These are phyloP conservation scores for Echeneis naucrates DNA, from an alignment of 2,797 vertebrate species.

Conservation along the genomic window DNA sequence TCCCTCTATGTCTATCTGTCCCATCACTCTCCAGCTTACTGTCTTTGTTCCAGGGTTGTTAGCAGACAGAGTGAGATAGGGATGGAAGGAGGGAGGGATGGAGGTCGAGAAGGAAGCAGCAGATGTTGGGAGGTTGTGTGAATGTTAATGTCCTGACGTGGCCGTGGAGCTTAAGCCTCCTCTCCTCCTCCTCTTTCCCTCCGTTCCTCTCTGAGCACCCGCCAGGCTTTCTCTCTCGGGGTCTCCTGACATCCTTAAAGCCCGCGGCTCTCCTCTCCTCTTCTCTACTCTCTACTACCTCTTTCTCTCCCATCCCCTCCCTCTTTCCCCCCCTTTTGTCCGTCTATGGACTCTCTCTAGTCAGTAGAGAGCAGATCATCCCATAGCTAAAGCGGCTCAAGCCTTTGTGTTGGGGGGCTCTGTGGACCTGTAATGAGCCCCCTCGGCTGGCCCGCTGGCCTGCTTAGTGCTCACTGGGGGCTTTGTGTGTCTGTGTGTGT, in stretches of 20 bases:
- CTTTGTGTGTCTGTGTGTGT: conserved; percentile 85
- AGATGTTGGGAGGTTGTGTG: conserved; percentile 98
- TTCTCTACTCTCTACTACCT: conserved; percentile 72
- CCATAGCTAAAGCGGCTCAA: conserved; percentile 96
- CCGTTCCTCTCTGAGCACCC: conserved; percentile 87
- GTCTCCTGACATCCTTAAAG: conserved; percentile 96
- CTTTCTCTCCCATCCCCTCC: conserved; percentile 71
- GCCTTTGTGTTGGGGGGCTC: conserved; percentile 97
- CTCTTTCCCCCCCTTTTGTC: conserved; percentile 82
- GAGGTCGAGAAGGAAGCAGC: conserved; percentile 82
- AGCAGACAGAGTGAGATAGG: conserved; percentile 65
- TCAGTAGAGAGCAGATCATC: conserved; percentile 99
- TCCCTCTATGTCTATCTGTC: conserved; percentile 26
- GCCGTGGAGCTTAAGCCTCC: conserved; percentile 89
- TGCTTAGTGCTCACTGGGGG: conserved; percentile 89
- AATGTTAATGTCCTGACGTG: conserved; percentile 97
- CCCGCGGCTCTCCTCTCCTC: conserved; percentile 81
- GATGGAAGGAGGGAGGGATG: conserved; percentile 65
- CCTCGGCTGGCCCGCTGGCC: conserved; percentile 81
- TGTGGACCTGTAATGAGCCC: conserved; percentile 98
- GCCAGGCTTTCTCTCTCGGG: conserved; percentile 84
- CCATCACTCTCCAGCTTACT: conserved; percentile 26
- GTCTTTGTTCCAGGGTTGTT: conserved; percentile 74
- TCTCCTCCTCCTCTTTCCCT: conserved; percentile 74
- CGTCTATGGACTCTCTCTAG: conserved; percentile 99